Base-by-base conservation (phyloP, 2,888 invertebrate species). In the Dryobota labecula region DNA sequence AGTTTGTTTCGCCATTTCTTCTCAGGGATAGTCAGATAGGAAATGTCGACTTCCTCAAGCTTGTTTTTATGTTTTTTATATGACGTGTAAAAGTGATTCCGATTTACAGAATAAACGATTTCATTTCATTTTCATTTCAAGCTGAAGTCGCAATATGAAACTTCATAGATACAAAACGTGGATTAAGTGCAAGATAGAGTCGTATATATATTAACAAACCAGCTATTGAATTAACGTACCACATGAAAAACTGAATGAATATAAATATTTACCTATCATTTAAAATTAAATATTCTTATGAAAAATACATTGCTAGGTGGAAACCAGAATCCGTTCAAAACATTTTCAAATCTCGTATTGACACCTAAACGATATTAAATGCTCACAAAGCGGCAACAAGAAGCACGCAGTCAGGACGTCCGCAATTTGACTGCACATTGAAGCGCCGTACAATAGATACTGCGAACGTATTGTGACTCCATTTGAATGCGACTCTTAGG, bases 321-420 rank as follows among this genome's bases (percentile, higher is more conserved):
- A 1, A 36, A 51, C 43, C 51, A 24, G 24, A 56, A 57, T 45
- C 13, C 36, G 24, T 62, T 62, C 18, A 56, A 76, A 75, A 51
- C 36, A 30, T 66, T 76, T 80, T 70, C 11, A 62, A 60, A 76
- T 60, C 15, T 24, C 49, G 43, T 49, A 61, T 54, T 57, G 53
- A 72, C 60, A 65, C 57, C 57, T 78, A 63, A 78, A 62, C 78
- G 82, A 80, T 78, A 80, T 80, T 82, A 80, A 82, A 80, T 82
- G 54, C 45, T 62, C 65, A 78, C 78, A 78, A 73, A 69, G 66
- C 75, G 53, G 61, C 69, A 70, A 72, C 75, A 64, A 67, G 69
- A 47, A 64, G 51, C 68, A 33, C 47, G 56, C 69, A 33, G 62
- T 36, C 75, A 66, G 71, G 76, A 81, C 56, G 78, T 79, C 69